These are phyloP conservation scores for Coluber constrictor DNA, from an alignment of 2,797 vertebrate genomes.

Conservation along the genomic window DNA sequence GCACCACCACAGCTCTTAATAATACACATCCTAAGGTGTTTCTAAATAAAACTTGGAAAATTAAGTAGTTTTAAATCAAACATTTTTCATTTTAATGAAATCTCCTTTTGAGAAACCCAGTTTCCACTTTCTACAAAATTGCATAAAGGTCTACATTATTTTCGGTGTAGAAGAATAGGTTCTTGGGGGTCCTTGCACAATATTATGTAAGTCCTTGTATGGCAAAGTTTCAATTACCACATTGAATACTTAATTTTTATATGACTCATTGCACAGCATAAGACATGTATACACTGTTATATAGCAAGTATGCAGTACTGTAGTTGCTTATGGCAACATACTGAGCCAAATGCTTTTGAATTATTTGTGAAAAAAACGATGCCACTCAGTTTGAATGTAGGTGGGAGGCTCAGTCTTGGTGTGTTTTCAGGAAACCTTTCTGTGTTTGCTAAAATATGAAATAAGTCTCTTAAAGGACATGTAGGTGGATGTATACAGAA, in stretches of 20 bases:
- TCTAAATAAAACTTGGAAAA: conserved; percentile 10
- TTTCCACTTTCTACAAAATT: conserved; percentile 52
- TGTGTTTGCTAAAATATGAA: not conserved
- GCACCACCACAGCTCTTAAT: not conserved
- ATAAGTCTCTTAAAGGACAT: not conserved
- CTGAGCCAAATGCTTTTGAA: conserved; percentile 18
- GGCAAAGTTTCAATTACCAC: conserved; percentile 34
- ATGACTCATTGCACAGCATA: conserved; percentile 57
- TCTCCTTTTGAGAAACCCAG: conserved; percentile 33
- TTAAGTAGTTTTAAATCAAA: conserved; percentile 19
- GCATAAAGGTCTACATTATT: conserved; percentile 38
- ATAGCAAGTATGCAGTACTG: conserved; percentile 40
- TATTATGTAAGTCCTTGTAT: conserved; percentile 9
- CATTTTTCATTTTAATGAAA: conserved; percentile 19
- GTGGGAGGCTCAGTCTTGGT: conserved; percentile 12
- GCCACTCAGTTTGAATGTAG: conserved; percentile 17
- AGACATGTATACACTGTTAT: conserved; percentile 50
- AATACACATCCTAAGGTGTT: conserved; percentile 1
- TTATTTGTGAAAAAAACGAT: conserved; percentile 21
- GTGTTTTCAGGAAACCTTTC: conserved; percentile 1
- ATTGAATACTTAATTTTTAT: conserved; percentile 41
- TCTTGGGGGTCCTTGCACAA: conserved; percentile 36
- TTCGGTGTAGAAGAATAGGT: conserved; percentile 35
- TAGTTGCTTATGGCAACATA: conserved; percentile 25
- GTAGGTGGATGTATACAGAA: conserved; percentile 11